These are phyloP conservation scores for Exephanes ischioxanthus DNA, from an alignment of 2,888 invertebrate genomes.

Conservation along the genomic window DNA sequence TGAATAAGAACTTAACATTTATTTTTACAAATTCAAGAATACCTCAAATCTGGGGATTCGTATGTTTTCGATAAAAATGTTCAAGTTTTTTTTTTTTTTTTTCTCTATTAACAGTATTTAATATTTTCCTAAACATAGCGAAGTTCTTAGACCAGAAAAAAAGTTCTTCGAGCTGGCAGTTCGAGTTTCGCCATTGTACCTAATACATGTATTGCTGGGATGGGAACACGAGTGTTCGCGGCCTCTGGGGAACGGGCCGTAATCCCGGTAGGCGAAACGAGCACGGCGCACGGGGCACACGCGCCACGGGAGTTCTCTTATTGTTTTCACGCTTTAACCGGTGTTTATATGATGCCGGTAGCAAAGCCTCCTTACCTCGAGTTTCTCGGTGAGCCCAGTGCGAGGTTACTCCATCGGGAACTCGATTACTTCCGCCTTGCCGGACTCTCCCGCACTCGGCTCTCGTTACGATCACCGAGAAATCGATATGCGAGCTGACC, in stretches of 20 bases:
- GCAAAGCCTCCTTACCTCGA: conserved; percentile 45
- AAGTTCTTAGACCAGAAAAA: no score
- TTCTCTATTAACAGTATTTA: neutral
- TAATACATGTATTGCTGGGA: neutral
- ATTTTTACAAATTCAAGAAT: no score
- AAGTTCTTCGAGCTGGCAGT: no score
- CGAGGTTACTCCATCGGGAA: conserved; percentile 54
- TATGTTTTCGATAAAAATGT: neutral
- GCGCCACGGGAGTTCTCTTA: conserved; percentile 65
- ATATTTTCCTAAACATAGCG: neutral
- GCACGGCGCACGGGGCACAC: conserved; percentile 37
- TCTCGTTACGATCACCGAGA: conserved; percentile 60
- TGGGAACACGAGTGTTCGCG: neutral
- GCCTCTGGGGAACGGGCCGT: conserved; percentile 35
- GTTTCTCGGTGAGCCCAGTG: conserved; percentile 32
- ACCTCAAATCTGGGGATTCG: no score
- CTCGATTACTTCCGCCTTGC: conserved; percentile 67
- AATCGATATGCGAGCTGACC: conserved; percentile 54
- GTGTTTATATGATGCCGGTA: conserved; percentile 63
- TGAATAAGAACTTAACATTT: no score
- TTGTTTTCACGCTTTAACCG: conserved; percentile 68
- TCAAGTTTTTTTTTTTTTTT: neutral
- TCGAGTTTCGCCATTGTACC: no score
- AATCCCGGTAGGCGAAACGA: conserved; percentile 54
- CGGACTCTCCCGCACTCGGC: conserved; percentile 23